A percentile compares a stretch with the other conserved stretches of the same genome.
These are phyloP conservation scores for Pterostichus madidus DNA, from an alignment of 2,888 invertebrate genomes.

Conservation along the genomic window DNA sequence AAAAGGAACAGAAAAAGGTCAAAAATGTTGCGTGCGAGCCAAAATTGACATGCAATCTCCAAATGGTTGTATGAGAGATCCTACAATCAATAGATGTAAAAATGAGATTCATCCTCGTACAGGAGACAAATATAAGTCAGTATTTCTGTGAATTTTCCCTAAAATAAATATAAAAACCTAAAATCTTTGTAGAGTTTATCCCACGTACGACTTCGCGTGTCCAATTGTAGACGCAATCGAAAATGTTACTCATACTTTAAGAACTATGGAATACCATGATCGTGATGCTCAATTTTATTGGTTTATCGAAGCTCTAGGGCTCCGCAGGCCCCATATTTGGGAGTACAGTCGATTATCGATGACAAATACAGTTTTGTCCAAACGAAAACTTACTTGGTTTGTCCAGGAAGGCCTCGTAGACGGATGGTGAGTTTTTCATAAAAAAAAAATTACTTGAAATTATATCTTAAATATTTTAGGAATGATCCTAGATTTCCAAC, in stretches of 20 bases:
- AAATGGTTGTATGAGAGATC: conserved; percentile 98
- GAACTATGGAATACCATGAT: conserved; percentile 99
- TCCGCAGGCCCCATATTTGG: conserved; percentile 96
- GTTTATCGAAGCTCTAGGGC: conserved; percentile 92
- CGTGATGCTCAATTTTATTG: conserved; percentile 98
- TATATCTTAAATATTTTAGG: conserved; percentile 78
- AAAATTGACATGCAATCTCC: conserved; percentile 98
- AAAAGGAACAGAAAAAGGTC: conserved; percentile 87
- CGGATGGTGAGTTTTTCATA: conserved; percentile 87
- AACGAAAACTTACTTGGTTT: conserved; percentile 98
- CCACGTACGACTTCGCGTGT: conserved; percentile 99
- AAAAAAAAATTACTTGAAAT: neutral
- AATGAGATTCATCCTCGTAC: conserved; percentile 96
- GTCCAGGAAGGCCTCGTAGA: conserved; percentile 96
- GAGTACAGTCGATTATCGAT: conserved; percentile 98
- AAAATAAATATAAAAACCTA: neutral
- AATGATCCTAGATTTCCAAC: conserved; percentile 99
- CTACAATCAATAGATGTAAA: conserved; percentile 99
- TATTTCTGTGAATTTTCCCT: conserved; percentile 47
- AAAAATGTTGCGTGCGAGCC: conserved; percentile 95
- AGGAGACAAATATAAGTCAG: conserved; percentile 95
- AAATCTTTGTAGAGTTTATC: conserved; percentile 89
- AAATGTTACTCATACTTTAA: conserved; percentile 96
- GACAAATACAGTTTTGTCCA: conserved; percentile 98
- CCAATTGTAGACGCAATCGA: conserved; percentile 99